Percentiles rank a stretch among this genome's conserved stretches.
phyloP scores from a whole-genome alignment of 2,888 invertebrate species.

The Volucella bombylans region DNA sequence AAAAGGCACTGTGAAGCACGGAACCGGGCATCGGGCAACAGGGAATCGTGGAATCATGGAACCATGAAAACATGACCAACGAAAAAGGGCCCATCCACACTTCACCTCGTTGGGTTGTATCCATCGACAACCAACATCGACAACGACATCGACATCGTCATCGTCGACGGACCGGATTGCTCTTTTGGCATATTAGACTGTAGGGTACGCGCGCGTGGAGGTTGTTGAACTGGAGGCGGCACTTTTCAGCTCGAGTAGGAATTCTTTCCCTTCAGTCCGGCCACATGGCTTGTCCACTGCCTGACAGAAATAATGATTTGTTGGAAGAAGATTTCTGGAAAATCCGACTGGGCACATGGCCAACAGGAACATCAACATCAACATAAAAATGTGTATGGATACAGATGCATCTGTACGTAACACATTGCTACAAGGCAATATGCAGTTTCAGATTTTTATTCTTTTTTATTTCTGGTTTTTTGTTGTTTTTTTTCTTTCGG shows the following conservation, averaged over 20 bases:
- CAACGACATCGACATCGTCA: constrained; percentile 16
- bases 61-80: constrained; percentile 62
- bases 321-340: constrained; percentile 58
- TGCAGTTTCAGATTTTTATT: constrained; percentile 11
- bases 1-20: constrained; percentile 30
- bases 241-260: constrained; percentile 63
- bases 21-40: no score
- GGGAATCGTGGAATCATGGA: neutral
- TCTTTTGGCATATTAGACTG: constrained; percentile 63
- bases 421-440: constrained; percentile 21
- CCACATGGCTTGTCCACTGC: constrained; percentile 33
- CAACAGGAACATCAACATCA: constrained; percentile 40
- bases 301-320: constrained; percentile 71
- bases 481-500: constrained; percentile 23
- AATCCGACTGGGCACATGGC: constrained; percentile 55
- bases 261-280: constrained; percentile 54
- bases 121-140: constrained; percentile 17
- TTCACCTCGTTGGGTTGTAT: constrained; percentile 22
- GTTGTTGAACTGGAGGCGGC: constrained; percentile 67
- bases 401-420: no score
- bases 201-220: constrained; percentile 35
- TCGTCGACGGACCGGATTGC: constrained; percentile 67
- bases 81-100: constrained; percentile 60
- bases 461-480: neutral
- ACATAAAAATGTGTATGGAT: constrained; percentile 9